Conservation (phyloP, 2,888 invertebrate species). For the Lasioglossum lativentre region DNA sequence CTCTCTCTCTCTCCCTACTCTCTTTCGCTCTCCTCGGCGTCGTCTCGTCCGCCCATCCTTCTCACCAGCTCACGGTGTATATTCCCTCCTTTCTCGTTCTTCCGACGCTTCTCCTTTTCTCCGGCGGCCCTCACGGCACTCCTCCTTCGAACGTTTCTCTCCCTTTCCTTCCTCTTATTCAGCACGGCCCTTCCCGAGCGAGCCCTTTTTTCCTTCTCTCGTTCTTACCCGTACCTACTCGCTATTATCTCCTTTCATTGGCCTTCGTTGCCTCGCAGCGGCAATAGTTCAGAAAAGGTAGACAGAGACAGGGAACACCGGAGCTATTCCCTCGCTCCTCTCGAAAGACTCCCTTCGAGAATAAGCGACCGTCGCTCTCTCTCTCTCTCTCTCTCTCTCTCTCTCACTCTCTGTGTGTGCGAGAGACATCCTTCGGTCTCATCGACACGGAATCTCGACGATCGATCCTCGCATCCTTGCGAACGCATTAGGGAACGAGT, state of each 20-base stretch:
- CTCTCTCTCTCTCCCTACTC: slow-evolving; percentile 13
- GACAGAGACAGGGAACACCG: slow-evolving; percentile 26
- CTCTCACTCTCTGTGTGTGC: neutral
- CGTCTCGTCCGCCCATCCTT: slow-evolving; percentile 61
- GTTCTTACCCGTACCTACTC: slow-evolving; percentile 63
- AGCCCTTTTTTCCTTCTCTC: slow-evolving; percentile 62
- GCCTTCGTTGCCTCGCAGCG: slow-evolving; percentile 69
- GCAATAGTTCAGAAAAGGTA: slow-evolving; percentile 60
- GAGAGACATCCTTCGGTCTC: slow-evolving; percentile 40
- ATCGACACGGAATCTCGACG: slow-evolving; percentile 51
- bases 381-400: too few relatives aligned
- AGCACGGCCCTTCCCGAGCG: slow-evolving; percentile 45
- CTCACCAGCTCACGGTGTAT: slow-evolving; percentile 61
- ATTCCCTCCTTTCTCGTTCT: slow-evolving; percentile 35
- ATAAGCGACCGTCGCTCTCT: slow-evolving; percentile 57
- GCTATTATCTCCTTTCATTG: slow-evolving; percentile 77
- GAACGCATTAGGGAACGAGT: slow-evolving; percentile 19
- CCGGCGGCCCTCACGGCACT: slow-evolving; percentile 31
- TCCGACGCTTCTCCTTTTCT: slow-evolving; percentile 31
- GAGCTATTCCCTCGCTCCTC: slow-evolving; percentile 45
- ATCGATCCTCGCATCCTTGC: slow-evolving; percentile 35
- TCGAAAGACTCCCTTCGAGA: slow-evolving; percentile 40
- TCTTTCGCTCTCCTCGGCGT: slow-evolving; percentile 28
- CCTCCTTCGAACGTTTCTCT: slow-evolving; percentile 37
- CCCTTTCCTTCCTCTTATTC: slow-evolving; percentile 57